Evolutionary conservation across 2,797 vertebrate genomes (phyloP).

Genomic region (Paratrypauchen microcephalus): DNA sequence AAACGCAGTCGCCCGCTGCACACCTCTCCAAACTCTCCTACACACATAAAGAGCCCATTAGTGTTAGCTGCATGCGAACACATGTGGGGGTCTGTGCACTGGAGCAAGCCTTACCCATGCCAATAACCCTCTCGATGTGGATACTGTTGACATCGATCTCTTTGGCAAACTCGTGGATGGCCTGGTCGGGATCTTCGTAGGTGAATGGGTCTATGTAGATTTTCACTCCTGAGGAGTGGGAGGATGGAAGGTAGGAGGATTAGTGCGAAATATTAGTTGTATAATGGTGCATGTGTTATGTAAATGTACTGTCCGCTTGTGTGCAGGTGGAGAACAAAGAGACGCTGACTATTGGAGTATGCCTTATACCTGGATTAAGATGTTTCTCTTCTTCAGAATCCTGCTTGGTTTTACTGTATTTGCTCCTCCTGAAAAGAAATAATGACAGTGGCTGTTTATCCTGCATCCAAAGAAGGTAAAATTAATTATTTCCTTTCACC

Average conservation of each 20-base stretch:
- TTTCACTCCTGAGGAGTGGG: slow-evolving; percentile 85
- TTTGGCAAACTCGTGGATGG: slow-evolving; percentile 99
- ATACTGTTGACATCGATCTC: slow-evolving; percentile 98
- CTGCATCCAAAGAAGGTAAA: neutral
- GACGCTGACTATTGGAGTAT: slow-evolving; percentile 26
- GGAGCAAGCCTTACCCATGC: slow-evolving; percentile 87
- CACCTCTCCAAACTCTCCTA: slow-evolving; percentile 97
- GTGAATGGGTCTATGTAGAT: slow-evolving; percentile 99
- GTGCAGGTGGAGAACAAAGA: slow-evolving; percentile 20
- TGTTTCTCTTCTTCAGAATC: slow-evolving; percentile 98
- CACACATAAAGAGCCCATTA: slow-evolving; percentile 36
- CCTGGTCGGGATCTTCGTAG: slow-evolving; percentile 98
- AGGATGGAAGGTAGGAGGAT: slow-evolving; percentile 19
- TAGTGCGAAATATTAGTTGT: slow-evolving; percentile 49
- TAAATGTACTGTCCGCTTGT: slow-evolving; percentile 44
- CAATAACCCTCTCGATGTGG: slow-evolving; percentile 99
- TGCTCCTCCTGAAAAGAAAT: slow-evolving; percentile 84
- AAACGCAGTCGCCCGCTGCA: slow-evolving; percentile 94
- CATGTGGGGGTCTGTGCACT: slow-evolving; percentile 37
- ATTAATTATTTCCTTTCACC: neutral
- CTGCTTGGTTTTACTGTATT: slow-evolving; percentile 99
- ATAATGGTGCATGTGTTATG: slow-evolving; percentile 60
- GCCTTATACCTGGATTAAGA: slow-evolving; percentile 90
- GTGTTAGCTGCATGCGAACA: slow-evolving; percentile 50
- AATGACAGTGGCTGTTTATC: slow-evolving; percentile 27